Percentiles rank a stretch among this genome's conserved stretches.
Conservation (phyloP, 23 tunicate species). For the Diplosoma virens region DNA sequence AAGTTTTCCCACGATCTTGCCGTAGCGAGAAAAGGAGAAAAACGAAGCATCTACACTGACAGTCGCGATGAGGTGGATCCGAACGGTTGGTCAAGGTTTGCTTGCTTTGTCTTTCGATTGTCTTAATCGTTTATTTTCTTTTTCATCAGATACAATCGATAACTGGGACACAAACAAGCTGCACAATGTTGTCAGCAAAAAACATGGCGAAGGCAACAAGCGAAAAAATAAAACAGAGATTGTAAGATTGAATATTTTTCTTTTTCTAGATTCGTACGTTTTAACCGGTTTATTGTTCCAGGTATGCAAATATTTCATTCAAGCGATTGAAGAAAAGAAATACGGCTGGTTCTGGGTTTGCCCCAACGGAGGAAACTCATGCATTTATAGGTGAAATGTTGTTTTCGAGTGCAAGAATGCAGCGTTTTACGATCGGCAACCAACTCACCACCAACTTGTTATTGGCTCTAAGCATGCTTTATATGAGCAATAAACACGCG, state of each 20-base stretch:
- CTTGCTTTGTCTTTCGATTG: not conserved
- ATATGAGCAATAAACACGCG: too few species aligned
- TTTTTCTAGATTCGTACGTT: not conserved
- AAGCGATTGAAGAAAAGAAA: constrained; percentile 84
- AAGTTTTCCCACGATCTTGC: constrained; percentile 87
- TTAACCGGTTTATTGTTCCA: not conserved
- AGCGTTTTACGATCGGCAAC: too few species aligned
- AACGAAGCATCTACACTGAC: constrained; percentile 79
- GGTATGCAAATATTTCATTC: constrained; percentile 85
- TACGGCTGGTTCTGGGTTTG: constrained; percentile 99
- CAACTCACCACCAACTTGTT: too few species aligned
- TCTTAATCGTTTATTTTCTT: too few species aligned
- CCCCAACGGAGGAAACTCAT: constrained; percentile 75
- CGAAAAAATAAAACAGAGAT: constrained; percentile 71
- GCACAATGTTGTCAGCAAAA: constrained; percentile 85
- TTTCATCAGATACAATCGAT: constrained; percentile 69
- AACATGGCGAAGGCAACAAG: constrained; percentile 86
- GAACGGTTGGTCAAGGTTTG: constrained; percentile 35
- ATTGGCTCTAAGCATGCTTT: too few species aligned
- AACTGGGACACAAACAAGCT: constrained; percentile 92
- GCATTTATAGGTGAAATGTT: constrained; percentile 65
- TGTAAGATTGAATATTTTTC: constrained; percentile 16
- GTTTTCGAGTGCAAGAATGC: too few species aligned
- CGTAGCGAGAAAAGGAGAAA: constrained; percentile 76
- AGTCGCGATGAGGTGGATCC: constrained; percentile 60